Base-by-base conservation (phyloP, 2,888 invertebrate genomes). In the Drosophila anomalipes region DNA sequence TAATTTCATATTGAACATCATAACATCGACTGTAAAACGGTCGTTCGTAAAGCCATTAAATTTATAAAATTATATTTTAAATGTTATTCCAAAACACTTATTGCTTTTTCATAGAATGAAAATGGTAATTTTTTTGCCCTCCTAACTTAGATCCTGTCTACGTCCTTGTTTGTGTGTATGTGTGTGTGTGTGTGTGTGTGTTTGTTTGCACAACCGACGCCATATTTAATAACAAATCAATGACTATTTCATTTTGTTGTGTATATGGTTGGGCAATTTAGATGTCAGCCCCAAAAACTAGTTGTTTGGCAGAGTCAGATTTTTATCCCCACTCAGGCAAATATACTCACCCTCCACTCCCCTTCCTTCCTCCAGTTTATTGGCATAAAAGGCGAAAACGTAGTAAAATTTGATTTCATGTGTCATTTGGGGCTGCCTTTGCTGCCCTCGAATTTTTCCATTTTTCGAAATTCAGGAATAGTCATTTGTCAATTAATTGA, bases 211-310 rank as follows among this genome's bases (percentile, higher is more conserved):
- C 80, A 82, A 67, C 32, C 83, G 75, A 78, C 80, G 86, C 83
- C 83, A 84, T 83, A 84, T 84, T 84, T 85, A 84, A 85, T 85
- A 83, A 83, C 85, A 85, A 81, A 85, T 83, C 82, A 85, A 83
- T 84, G 83, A 79, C 82, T 83, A 75, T 85, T 85, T 79, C 74
- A 84, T 78, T 83, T 75, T 73, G 60, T 68, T 74, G 71, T 74
- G 33, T 78, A 63, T 78, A 64, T 70, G 63, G 53, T 49, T 58
- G 62, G 70, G 61, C 78, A 78, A 74, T 78, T 78, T 71, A 70
- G 71, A 65, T 54, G 70, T 65, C 64, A 70, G 41, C 30, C 56
- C 37, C 54, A 53, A 65, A 67, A 71, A 71, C 76, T 75, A 76
- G 61, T 37, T 70, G 16, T 4, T 47, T 52, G 22, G 16, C 14